Conservation (phyloP, 2,888 invertebrate species). For the Tolmerus cingulatus region DNA sequence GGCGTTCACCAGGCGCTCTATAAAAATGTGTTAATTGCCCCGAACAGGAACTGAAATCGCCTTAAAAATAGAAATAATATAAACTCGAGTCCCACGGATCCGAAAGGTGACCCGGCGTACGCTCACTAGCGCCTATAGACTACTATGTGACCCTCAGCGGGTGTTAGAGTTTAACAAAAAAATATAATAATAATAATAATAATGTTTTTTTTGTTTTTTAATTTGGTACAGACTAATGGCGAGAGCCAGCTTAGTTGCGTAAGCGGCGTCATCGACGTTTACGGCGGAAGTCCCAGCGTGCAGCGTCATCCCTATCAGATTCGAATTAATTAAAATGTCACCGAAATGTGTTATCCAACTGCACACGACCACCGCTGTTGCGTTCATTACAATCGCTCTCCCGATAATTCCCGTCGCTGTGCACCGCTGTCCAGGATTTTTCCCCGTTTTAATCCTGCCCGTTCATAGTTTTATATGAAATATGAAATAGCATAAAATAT, state of each 20-base stretch:
- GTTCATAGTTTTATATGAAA: slow-evolving; percentile 43
- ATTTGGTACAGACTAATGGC: not conserved
- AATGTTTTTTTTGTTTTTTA: no score
- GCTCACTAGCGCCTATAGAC: not conserved
- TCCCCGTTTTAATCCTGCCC: slow-evolving; percentile 35
- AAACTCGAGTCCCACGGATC: not conserved
- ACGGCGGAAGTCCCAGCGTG: not conserved
- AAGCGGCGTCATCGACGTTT: not conserved
- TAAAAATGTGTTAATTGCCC: slow-evolving; percentile 11
- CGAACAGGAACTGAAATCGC: not conserved
- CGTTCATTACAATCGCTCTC: not conserved
- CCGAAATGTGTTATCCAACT: slow-evolving; percentile 42
- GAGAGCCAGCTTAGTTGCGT: not conserved
- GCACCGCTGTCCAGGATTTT: not conserved
- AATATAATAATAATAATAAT: not conserved
- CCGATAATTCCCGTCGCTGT: not conserved
- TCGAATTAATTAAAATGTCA: slow-evolving; percentile 49
- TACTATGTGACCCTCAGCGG: not conserved
- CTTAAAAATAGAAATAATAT: not conserved
- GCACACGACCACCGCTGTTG: slow-evolving; percentile 21
- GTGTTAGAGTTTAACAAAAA: not conserved
- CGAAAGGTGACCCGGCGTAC: not conserved
- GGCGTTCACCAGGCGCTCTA: not conserved
- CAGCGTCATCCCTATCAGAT: slow-evolving; percentile 7
- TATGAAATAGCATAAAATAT: slow-evolving; percentile 47